phyloP scores from a whole-genome alignment of 2,888 invertebrate species.

The Chromoteleia sp. region DNA sequence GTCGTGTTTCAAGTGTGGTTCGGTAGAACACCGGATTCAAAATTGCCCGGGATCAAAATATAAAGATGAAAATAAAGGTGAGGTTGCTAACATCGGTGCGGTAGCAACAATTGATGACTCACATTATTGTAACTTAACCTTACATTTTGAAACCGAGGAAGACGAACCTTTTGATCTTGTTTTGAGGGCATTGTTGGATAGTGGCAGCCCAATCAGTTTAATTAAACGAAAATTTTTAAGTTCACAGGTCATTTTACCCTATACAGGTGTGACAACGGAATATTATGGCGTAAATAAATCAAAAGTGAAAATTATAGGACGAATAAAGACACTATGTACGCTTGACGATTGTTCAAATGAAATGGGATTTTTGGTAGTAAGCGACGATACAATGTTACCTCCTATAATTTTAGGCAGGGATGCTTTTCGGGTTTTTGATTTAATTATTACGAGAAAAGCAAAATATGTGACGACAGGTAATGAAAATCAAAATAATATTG shows the following conservation, averaged over 20 bases:
- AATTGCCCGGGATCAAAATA: constrained; percentile 14
- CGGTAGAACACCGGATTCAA: neutral
- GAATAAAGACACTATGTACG: neutral
- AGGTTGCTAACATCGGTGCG: constrained; percentile 62
- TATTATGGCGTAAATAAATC: constrained; percentile 31
- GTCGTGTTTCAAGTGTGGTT: constrained; percentile 24
- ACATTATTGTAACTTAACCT: neutral
- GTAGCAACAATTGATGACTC: constrained; percentile 27
- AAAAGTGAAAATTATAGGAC: constrained; percentile 9
- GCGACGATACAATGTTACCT: constrained; percentile 13
- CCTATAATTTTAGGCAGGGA: constrained; percentile 23
- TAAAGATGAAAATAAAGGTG: neutral
- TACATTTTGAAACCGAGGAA: constrained; percentile 5
- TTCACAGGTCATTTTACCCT: constrained; percentile 6
- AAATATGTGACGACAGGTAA: neutral
- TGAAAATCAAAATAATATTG: neutral
- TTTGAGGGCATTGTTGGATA: constrained; percentile 26
- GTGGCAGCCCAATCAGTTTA: constrained; percentile 35
- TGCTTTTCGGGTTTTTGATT: constrained; percentile 14
- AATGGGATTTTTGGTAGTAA: constrained; percentile 12
- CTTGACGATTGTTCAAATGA: neutral
- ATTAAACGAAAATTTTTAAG: constrained; percentile 17
- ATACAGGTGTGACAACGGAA: neutral
- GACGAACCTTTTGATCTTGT: constrained; percentile 10
- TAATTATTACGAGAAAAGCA: neutral